Base-by-base conservation (phyloP, 2,888 invertebrate genomes). In the Scelioninae gen. 1 region DNA sequence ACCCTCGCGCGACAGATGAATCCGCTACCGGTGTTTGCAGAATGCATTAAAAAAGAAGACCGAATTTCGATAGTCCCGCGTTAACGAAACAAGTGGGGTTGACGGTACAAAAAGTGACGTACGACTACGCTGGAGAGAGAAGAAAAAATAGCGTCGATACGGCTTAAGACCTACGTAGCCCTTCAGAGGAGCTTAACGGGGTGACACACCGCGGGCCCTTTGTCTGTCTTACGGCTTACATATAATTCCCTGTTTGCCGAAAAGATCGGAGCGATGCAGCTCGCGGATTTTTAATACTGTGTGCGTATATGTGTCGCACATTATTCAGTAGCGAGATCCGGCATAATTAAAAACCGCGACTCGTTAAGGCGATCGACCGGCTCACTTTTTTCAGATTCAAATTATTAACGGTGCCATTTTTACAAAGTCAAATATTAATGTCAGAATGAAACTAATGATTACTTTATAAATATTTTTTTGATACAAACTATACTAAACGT, bases 271-370 rank as follows among this genome's bases (percentile, higher is more conserved):
- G n/a, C n/a, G n/a, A n/a, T n/a, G n/a, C n/a, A n/a, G n/a, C n/a
- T n/a, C n/a, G n/a, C n/a, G n/a, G n/a, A n/a, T n/a, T n/a, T n/a
- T n/a, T n/a, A n/a, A n/a, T n/a, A n/a, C n/a, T n/a, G n/a, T n/a
- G n/a, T n/a, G n/a, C n/a, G 43, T 83, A 60, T 68, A 56, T 87
- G 87, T 85, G 32, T 89, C 85, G 10, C 93, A 93, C 93, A 93
- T 93, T 93, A 93, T 93, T 93, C 93, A 85, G 84, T 16, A 38
- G 38, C 83, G 85, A 87, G 84, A 88, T 88, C 89, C 86, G 88
- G 88, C 85, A 89, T 91, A 90, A 92, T 92, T 92, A 91, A 92
- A 92, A 92, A 91, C 90, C 71, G 53, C 49, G 75, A 45, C 69
- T 65, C 69, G 53, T 62, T 71, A 76, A 63, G 75, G 65, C 71